Percentiles rank a stretch among this genome's conserved stretches.
These are phyloP conservation scores for Osedax frankpressi DNA, from an alignment of 2,888 invertebrate genomes.

Conservation along the genomic window DNA sequence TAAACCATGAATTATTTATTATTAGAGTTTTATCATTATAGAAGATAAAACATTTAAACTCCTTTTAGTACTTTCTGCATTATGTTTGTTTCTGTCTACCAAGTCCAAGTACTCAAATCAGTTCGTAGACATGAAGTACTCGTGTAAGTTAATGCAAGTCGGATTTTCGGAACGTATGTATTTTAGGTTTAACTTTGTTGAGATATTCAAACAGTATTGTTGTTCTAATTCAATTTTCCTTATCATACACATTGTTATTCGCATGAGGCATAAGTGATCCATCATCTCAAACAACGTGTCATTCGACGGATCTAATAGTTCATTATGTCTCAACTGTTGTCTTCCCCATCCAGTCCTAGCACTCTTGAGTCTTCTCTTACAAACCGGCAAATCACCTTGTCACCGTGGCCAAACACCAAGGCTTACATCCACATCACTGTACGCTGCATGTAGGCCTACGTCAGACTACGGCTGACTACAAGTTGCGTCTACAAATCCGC, in stretches of 20 bases:
- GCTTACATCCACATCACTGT: not conserved
- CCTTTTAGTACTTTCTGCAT: not conserved
- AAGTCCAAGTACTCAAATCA: not conserved
- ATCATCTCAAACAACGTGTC: not conserved
- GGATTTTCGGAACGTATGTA: not conserved
- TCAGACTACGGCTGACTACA: constrained; percentile 5
- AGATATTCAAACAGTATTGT: not conserved
- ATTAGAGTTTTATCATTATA: not conserved
- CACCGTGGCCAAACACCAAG: not conserved
- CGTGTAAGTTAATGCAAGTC: no score
- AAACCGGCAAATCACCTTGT: not conserved
- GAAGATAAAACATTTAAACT: not conserved
- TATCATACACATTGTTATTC: not conserved
- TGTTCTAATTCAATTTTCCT: not conserved
- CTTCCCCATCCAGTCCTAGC: not conserved
- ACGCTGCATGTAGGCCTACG: not conserved
- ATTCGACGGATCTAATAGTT: not conserved
- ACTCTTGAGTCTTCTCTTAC: not conserved
- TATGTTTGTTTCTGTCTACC: constrained; percentile 5
- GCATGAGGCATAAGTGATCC: not conserved
- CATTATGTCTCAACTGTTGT: not conserved
- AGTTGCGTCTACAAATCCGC: not conserved
- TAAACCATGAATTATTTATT: not conserved
- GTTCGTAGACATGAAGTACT: not conserved
- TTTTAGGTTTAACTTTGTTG: not conserved